A percentile compares a stretch with the other conserved stretches of the same genome.
These are phyloP conservation scores for Drosophila saltans DNA, from an alignment of 1,140 invertebrate genomes.

Conservation along the genomic window DNA sequence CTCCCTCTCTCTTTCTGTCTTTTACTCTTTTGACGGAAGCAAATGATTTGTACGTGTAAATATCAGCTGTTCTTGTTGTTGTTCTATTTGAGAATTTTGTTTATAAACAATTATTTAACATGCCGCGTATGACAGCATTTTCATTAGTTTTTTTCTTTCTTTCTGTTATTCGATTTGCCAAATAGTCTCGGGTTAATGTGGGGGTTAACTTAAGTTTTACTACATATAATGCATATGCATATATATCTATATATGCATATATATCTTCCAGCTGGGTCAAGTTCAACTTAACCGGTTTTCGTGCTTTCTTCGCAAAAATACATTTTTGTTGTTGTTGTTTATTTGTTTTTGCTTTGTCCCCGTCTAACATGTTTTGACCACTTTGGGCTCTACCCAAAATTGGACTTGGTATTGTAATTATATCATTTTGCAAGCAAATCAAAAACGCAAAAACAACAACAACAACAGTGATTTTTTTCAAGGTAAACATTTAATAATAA, in stretches of 20 bases:
- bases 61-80: slow-evolving; percentile 36
- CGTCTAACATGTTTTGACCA: slow-evolving; percentile 2
- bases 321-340: neutral
- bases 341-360: neutral
- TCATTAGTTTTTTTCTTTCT: neutral
- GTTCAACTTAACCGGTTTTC: slow-evolving; percentile 5
- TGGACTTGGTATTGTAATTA: slow-evolving; percentile 14
- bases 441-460: neutral
- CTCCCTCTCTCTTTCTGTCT: slow-evolving; percentile 6
- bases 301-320: slow-evolving; percentile 10
- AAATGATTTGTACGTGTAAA: slow-evolving; percentile 6
- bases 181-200: neutral
- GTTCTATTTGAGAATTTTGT: slow-evolving; percentile 40
- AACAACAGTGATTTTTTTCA: slow-evolving; percentile 1
- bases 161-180: slow-evolving; percentile 1
- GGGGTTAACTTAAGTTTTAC: neutral
- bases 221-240: neutral
- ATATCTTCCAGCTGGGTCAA: slow-evolving; percentile 20
- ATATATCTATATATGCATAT: neutral
- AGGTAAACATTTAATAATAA: slow-evolving; percentile 1
- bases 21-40: slow-evolving; percentile 24
- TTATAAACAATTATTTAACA: slow-evolving; percentile 47
- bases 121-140: slow-evolving; percentile 18
- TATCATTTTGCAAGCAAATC: slow-evolving; percentile 3
- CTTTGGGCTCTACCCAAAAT: slow-evolving; percentile 6